These are phyloP conservation scores for Phania funesta DNA, from an alignment of 2,888 invertebrate genomes.

Conservation along the genomic window DNA sequence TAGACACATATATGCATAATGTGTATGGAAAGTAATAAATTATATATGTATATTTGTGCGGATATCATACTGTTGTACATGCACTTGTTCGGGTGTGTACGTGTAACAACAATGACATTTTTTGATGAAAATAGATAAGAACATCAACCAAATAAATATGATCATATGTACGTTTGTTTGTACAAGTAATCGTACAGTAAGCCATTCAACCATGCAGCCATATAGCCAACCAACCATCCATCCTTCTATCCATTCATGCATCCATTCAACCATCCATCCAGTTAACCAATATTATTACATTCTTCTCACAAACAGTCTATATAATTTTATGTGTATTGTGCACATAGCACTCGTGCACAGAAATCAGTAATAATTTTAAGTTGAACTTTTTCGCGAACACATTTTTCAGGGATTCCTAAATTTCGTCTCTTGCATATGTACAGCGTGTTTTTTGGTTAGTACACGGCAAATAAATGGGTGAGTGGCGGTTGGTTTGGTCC, in stretches of 20 bases:
- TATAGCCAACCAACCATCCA: too few species aligned
- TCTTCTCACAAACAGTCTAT: conserved; percentile 37
- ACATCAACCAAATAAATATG: background rate
- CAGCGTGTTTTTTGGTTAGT: too few species aligned
- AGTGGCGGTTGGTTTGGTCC: too few species aligned
- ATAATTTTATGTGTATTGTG: conserved; percentile 20
- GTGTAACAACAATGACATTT: background rate
- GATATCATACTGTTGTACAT: background rate
- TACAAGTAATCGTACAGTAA: too few species aligned
- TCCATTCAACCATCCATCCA: conserved; percentile 51
- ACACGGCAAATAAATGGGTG: too few species aligned
- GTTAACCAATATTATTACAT: conserved; percentile 58
- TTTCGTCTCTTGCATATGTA: too few species aligned
- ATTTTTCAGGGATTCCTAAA: background rate
- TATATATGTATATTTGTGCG: too few species aligned
- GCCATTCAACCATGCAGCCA: conserved; percentile 17
- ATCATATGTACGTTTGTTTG: too few species aligned
- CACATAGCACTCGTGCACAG: background rate
- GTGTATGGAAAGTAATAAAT: too few species aligned
- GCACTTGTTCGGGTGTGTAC: background rate
- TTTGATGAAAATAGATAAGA: conserved; percentile 18
- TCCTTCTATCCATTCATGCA: conserved; percentile 20
- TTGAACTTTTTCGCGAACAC: conserved; percentile 1
- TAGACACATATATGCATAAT: too few species aligned
- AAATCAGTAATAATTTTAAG: background rate